phyloP scores from a whole-genome alignment of 2,113 vertebrate genomes.

The Panurus biarmicus region DNA sequence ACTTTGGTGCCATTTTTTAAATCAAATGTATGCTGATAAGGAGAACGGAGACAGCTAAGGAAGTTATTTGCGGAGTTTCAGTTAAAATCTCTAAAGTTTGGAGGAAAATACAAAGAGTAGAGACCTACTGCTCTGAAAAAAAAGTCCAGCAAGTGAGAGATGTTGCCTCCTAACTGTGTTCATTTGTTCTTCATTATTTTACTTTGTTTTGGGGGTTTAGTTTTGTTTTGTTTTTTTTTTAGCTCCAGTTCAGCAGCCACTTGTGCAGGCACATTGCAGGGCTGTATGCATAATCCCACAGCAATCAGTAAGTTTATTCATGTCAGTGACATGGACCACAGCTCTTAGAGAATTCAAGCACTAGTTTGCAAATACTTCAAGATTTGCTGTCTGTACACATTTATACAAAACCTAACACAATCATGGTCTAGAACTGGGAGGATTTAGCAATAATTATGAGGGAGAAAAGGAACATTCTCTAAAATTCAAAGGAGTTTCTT shows the following conservation, averaged over 20 bases:
- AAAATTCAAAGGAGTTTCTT: accelerated
- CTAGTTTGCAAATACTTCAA: neutral
- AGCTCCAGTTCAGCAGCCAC: neutral
- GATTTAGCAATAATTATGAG: neutral
- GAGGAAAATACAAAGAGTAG: neutral
- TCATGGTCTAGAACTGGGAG: neutral
- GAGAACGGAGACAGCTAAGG: neutral
- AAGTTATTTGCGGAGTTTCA: neutral
- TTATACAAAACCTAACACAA: neutral
- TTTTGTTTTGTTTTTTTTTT: neutral
- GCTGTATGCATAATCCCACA: neutral
- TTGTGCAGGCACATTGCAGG: neutral
- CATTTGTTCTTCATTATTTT: neutral
- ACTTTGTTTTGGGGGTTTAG: neutral
- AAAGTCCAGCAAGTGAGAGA: neutral
- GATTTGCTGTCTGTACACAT: neutral
- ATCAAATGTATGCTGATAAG: neutral
- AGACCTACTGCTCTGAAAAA: neutral
- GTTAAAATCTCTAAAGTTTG: neutral
- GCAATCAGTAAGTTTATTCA: neutral
- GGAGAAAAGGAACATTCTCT: neutral
- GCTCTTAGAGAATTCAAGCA: neutral
- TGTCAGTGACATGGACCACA: neutral
- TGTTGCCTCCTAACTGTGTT: neutral
- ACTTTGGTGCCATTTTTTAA: neutral